Conservation (phyloP, 2,797 vertebrate species). For the Macroramphosus scolopax region DNA sequence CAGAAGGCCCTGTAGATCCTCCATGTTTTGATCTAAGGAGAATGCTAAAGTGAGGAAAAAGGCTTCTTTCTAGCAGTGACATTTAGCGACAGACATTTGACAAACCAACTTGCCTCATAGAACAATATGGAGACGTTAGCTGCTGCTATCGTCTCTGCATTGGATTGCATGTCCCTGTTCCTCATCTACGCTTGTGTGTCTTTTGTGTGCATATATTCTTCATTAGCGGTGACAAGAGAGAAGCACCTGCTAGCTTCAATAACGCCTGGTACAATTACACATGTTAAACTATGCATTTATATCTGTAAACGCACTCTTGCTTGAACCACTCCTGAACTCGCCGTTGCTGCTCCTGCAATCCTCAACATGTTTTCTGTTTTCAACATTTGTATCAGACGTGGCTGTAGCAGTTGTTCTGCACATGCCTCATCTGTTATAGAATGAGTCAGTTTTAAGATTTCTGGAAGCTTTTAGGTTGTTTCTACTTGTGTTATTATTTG, state of each 20-base stretch:
- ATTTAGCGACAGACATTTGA: constrained; percentile 25
- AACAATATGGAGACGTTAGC: too few species aligned
- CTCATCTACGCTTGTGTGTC: constrained; percentile 6
- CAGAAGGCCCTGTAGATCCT: too few species aligned
- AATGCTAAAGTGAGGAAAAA: too few species aligned
- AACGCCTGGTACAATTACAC: background rate
- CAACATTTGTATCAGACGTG: constrained; percentile 10
- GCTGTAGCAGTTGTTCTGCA: constrained; percentile 13
- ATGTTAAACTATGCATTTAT: constrained; percentile 42
- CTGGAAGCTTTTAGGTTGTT: constrained; percentile 24
- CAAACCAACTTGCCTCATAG: constrained; percentile 26
- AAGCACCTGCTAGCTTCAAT: constrained; percentile 1
- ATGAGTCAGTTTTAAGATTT: constrained; percentile 15
- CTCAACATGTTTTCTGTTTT: background rate
- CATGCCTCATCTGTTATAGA: constrained; percentile 3
- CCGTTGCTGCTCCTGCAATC: too few species aligned
- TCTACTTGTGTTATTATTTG: constrained; percentile 17
- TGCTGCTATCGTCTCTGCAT: constrained; percentile 20
- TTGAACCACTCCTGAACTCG: too few species aligned
- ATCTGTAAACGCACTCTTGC: constrained; percentile 26
- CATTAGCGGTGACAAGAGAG: constrained; percentile 5
- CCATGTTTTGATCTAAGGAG: too few species aligned
- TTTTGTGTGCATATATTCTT: constrained; percentile 1
- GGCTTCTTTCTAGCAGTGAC: constrained; percentile 15
- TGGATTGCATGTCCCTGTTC: constrained; percentile 40